Percentiles rank a stretch among this genome's conserved stretches.
Evolutionary conservation across 2,888 invertebrate genomes (phyloP).

Genomic region (Parochlus steinenii): DNA sequence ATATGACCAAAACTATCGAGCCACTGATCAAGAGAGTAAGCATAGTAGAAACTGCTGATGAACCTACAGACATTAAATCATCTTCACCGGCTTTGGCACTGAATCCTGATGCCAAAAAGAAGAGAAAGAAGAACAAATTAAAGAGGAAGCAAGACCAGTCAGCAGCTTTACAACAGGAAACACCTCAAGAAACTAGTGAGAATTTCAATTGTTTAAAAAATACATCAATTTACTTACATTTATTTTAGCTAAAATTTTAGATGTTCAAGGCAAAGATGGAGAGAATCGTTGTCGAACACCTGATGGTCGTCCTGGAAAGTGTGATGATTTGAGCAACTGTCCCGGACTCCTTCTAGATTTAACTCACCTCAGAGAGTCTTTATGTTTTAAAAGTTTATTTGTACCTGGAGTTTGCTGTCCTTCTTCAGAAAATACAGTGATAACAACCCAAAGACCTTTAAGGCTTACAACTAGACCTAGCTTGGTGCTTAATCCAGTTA

Average conservation of each 20-base stretch:
- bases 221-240: neutral
- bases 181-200: neutral
- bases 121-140: constrained; percentile 22
- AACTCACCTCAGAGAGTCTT: constrained; percentile 62
- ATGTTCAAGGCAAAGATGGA: constrained; percentile 33
- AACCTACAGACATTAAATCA: constrained; percentile 1
- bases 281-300: constrained; percentile 63
- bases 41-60: constrained; percentile 18
- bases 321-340: constrained; percentile 77
- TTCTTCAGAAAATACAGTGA: constrained; percentile 26
- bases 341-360: constrained; percentile 70
- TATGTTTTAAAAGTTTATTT: constrained; percentile 82
- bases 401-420: constrained; percentile 90
- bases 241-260: constrained; percentile 26
- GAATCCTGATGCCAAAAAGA: constrained; percentile 21
- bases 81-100: neutral
- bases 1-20: constrained; percentile 65
- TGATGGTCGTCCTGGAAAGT: constrained; percentile 59
- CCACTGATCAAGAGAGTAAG: constrained; percentile 40
- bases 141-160: constrained; percentile 14
- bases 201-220: neutral
- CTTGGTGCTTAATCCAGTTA: constrained; percentile 26
- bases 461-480: constrained; percentile 24
- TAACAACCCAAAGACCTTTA: constrained; percentile 25
- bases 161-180: constrained; percentile 3